These are phyloP conservation scores for Agrochola lychnidis DNA, from an alignment of 2,888 invertebrate species.

Conservation along the genomic window DNA sequence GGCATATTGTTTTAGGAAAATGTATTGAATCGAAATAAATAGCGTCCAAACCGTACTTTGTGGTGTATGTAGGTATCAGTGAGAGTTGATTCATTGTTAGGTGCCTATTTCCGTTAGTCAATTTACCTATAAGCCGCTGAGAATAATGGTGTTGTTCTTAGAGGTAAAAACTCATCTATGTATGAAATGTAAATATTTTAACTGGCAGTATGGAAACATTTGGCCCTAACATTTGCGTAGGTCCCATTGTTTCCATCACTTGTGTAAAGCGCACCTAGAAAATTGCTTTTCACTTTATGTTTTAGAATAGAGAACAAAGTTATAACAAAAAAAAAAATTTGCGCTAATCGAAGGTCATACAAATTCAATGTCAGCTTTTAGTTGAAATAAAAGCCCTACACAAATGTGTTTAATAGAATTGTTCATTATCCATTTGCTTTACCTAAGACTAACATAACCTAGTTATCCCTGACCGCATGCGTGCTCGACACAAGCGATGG, in stretches of 20 bases:
- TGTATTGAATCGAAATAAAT: conserved; percentile 1
- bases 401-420: conserved; percentile 35
- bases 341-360: conserved; percentile 43
- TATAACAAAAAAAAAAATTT: conserved; percentile 26
- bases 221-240: conserved; percentile 63
- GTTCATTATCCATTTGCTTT: conserved; percentile 36
- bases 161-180: conserved; percentile 10
- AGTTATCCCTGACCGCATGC: conserved; percentile 54
- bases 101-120: conserved; percentile 22
- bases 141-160: conserved; percentile 7
- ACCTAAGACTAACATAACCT: conserved; percentile 31
- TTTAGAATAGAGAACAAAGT: conserved; percentile 56
- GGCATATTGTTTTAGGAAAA: conserved; percentile 20
- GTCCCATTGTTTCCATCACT: conserved; percentile 72
- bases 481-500: conserved; percentile 77
- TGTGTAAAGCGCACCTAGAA: conserved; percentile 70
- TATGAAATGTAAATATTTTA: conserved; percentile 47
- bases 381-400: conserved; percentile 31
- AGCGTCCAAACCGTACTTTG: not conserved
- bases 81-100: conserved; percentile 25
- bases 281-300: conserved; percentile 58
- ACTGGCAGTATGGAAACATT: conserved; percentile 73
- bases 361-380: conserved; percentile 56
- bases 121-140: conserved; percentile 8
- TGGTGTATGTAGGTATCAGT: conserved; percentile 20